Evolutionary conservation across 2,113 vertebrate species (phyloP).

Genomic region (Grammomys surdaster): DNA sequence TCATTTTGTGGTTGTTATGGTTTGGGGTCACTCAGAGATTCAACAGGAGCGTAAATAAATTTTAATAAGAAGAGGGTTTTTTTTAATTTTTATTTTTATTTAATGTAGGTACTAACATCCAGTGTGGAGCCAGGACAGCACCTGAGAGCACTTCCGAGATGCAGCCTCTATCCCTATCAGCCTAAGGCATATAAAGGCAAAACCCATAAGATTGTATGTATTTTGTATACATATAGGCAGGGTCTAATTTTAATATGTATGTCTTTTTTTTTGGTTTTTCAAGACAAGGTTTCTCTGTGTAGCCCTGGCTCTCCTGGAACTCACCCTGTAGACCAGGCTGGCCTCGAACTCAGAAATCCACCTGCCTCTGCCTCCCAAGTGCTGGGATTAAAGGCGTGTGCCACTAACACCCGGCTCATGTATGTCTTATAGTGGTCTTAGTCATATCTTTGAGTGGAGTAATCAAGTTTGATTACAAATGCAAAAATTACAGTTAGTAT

Average conservation of each 20-base stretch:
- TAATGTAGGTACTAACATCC: not conserved
- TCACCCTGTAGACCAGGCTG: too few species aligned
- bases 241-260: not conserved
- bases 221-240: not conserved
- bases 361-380: too few species aligned
- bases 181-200: not conserved
- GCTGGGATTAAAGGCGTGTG: too few species aligned
- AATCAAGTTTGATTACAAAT: not conserved
- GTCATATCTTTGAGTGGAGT: not conserved
- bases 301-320: too few species aligned
- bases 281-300: too few species aligned
- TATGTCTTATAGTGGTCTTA: not conserved
- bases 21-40: not conserved
- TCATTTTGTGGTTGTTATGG: not conserved
- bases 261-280: not conserved
- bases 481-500: not conserved
- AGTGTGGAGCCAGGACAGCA: not conserved
- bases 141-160: not conserved
- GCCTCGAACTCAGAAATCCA: too few species aligned
- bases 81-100: not conserved
- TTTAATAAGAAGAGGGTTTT: not conserved
- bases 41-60: not conserved
- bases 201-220: not conserved
- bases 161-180: not conserved
- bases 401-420: not conserved